Evolutionary conservation across 2,888 invertebrate species (phyloP), one percentile per base, ranked within the genome.

Genomic region (Diarsia rubi): DNA sequence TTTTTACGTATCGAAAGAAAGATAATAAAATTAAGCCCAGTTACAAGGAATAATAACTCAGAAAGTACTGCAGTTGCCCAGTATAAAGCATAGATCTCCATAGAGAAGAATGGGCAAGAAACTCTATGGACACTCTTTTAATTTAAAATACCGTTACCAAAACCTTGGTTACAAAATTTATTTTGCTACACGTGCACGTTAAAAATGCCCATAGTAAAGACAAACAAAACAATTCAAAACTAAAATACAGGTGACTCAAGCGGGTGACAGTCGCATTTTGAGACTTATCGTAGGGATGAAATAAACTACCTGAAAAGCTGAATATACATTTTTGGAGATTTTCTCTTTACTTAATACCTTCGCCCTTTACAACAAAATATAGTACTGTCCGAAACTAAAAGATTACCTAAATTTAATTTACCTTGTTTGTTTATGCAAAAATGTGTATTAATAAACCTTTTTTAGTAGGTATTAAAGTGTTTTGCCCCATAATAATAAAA

Each of bases 241-340:
- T 14, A 6, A 24, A 52, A 24, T 52, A 5, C 14, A 31, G 47
- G 16, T 68, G 68, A 3, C 12, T 27, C n/a, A 69, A 16, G 24
- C 12, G 1, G 65, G 31, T 67, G 9, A 31, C 14, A 44, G 24
- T 11, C 11, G 1, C 16, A 31, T 59, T 59, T 69, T 14, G 6
- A 44, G 21, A 44, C n/a, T 19, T 63, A 54, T 54, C 64, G 45
- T 45, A 47, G 37, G 37, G 27, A 76, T 66, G 27, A 27, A 74
- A 42, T 45, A 27, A 76, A 42, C 37, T 47, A 37, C 27, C 31
- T 24, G n/a, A 65, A 75, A 65, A 42, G 66, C 45, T 77, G 45
- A 54, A 47, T 19, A 19, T 31, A 44, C 47, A 1, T 31, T 49
- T 75, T 69, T 14, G 16, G 57, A 42, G 44, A 75, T 69, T 68